These are phyloP conservation scores for Orius insidiosus DNA, from an alignment of 1,140 invertebrate genomes.

Conservation along the genomic window DNA sequence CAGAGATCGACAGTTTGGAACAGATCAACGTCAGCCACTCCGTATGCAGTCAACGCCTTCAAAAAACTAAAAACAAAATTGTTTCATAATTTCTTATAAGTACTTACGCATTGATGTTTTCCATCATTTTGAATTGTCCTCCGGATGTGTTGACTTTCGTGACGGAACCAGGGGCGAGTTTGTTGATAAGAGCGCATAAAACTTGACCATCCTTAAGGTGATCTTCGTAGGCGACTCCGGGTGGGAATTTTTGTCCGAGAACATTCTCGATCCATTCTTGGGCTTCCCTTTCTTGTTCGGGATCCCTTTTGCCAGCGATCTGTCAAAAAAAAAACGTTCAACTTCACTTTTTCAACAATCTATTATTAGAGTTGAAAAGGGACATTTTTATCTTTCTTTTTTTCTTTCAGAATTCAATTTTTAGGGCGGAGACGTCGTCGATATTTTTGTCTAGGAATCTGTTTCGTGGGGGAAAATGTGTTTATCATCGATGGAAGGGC, in stretches of 20 bases:
- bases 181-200: conserved; percentile 82
- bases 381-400: too few relatives aligned
- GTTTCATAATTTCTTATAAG: not conserved
- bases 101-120: conserved; percentile 75
- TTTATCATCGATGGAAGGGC: too few relatives aligned
- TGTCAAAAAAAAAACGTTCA: conserved; percentile 26
- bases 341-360: too few relatives aligned
- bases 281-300: conserved; percentile 63
- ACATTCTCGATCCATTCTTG: conserved; percentile 78
- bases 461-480: too few relatives aligned
- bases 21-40: conserved; percentile 72
- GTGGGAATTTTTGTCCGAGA: conserved; percentile 59
- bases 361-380: too few relatives aligned
- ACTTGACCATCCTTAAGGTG: conserved; percentile 71
- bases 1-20: conserved; percentile 90
- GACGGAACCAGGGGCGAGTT: conserved; percentile 59
- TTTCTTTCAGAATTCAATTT: too few relatives aligned
- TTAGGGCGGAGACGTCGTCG: too few relatives aligned
- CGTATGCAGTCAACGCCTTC: conserved; percentile 67
- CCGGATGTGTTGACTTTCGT: conserved; percentile 75
- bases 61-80: conserved; percentile 51
- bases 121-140: conserved; percentile 89
- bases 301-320: conserved; percentile 68
- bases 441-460: too few relatives aligned
- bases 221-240: conserved; percentile 45